phyloP scores from a whole-genome alignment of 2,888 invertebrate species.

The Seladonia tumulorum region DNA sequence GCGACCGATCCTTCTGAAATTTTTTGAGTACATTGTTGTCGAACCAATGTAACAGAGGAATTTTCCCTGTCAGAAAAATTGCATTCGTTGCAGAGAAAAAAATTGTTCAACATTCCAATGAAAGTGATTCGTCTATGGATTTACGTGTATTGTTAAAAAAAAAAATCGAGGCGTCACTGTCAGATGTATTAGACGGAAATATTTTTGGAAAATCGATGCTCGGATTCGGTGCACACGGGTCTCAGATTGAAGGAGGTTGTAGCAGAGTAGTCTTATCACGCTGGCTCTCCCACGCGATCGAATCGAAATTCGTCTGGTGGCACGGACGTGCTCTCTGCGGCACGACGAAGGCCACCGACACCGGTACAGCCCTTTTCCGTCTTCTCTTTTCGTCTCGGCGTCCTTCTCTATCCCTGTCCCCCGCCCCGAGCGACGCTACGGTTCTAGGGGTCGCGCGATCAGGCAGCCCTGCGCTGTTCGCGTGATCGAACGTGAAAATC shows the following conservation, averaged over 20 bases:
- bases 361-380: conserved; percentile 49
- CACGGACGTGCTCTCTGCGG: conserved; percentile 58
- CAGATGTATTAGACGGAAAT: not conserved
- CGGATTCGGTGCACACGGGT: not conserved
- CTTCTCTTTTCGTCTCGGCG: conserved; percentile 12
- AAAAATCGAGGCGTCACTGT: not conserved
- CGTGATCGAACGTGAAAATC: conserved; percentile 77
- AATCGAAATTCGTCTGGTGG: conserved; percentile 66
- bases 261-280: conserved; percentile 58
- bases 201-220: not conserved
- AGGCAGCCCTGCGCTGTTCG: conserved; percentile 60
- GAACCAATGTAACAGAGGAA: not conserved
- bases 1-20: not conserved
- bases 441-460: conserved; percentile 55
- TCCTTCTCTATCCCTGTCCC: conserved; percentile 11
- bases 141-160: not conserved
- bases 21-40: not conserved
- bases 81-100: not conserved
- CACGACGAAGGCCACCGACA: conserved; percentile 71
- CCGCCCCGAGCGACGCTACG: conserved; percentile 15
- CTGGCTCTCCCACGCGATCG: conserved; percentile 66
- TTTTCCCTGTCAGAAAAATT: not conserved
- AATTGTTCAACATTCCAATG: not conserved
- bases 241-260: conserved; percentile 38
- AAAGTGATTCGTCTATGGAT: not conserved